Evolutionary conservation across 2,797 vertebrate species (phyloP).

Genomic region (Lagorchestes hirsutus): DNA sequence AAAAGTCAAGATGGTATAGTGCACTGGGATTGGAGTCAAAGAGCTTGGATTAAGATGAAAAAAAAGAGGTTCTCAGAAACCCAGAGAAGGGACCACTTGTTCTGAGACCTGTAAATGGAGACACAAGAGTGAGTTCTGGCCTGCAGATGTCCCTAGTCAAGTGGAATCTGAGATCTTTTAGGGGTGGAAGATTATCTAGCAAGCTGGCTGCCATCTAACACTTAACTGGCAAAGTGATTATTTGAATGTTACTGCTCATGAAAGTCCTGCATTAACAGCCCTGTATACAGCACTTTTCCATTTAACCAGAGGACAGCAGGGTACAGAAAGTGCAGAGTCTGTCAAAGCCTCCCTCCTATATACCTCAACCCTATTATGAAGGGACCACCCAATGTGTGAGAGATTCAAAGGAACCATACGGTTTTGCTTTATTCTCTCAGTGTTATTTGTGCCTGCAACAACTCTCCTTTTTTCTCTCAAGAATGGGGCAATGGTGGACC

Average conservation of each 20-base stretch:
- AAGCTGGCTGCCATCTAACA: not conserved
- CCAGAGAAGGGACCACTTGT: not conserved
- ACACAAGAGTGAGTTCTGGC: conserved; percentile 18
- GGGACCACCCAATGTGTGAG: not conserved
- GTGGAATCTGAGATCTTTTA: conserved; percentile 43
- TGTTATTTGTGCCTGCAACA: not conserved
- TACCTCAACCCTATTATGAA: conserved; percentile 9
- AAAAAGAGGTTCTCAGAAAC: not conserved
- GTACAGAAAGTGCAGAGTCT: not conserved
- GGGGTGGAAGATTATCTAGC: not conserved
- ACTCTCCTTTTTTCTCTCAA: not conserved
- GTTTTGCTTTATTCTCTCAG: not conserved
- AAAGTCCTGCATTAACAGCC: not conserved
- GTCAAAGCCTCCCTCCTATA: not conserved
- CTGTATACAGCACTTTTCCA: fast-evolving
- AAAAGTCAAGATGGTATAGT: not conserved
- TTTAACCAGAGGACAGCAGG: not conserved
- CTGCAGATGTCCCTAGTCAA: not conserved
- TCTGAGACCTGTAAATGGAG: conserved; percentile 36
- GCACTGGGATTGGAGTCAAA: not conserved
- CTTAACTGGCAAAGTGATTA: not conserved
- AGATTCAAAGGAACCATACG: not conserved
- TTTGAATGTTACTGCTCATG: not conserved
- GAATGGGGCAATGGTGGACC: not conserved
- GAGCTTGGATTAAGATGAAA: not conserved